Base-by-base conservation (phyloP, 2,113 vertebrate genomes). In the Centropus unirufus region DNA sequence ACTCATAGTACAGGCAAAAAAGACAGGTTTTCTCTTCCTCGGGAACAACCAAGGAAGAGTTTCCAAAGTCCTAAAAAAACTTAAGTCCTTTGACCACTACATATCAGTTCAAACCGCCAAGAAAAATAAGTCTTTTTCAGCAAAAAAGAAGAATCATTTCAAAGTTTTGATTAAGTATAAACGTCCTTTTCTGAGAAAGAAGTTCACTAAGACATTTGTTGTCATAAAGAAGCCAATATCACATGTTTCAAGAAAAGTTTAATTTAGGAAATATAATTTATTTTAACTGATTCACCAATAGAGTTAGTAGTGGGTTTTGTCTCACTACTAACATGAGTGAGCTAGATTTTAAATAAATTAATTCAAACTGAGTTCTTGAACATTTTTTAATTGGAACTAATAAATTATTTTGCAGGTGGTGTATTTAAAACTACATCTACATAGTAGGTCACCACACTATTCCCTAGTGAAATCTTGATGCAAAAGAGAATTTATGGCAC, bases 21-120 rank as follows among this genome's bases (percentile, higher is more conserved):
- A 67, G 18, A 86, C n/a, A 83, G 6, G 19, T 92, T 93, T 93
- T 46, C 4, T 8, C 44, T 79, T 82, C 72, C 19, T 62, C 78
- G 67, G 34, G 52, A 85, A 59, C 0, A 1, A 22, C 9, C 26
- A 74, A 80, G 11, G 55, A 64, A 7, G 22, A 18, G 20, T 64
- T 89, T 95, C 68, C 55, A 70, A 95, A 70, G 80, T 83, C 46
- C 67, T 75, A 79, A 84, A 14, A 87, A 89, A 87, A 82, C 12
- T 83, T 10, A 73, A 81, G 29, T 57, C 39, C 22, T 49, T 91
- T 83, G 57, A 51, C 47, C 51, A 62, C 66, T 8, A 40, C 40
- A 2, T 66, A 81, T 67, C 42, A 36, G 11, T 59, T n/a, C 29
- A 52, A 87, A 63, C 11, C 47, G 57, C 44, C 57, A 77, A 82